Base-by-base conservation (phyloP, 1,140 invertebrate genomes). In the Chlorops oryzae region DNA sequence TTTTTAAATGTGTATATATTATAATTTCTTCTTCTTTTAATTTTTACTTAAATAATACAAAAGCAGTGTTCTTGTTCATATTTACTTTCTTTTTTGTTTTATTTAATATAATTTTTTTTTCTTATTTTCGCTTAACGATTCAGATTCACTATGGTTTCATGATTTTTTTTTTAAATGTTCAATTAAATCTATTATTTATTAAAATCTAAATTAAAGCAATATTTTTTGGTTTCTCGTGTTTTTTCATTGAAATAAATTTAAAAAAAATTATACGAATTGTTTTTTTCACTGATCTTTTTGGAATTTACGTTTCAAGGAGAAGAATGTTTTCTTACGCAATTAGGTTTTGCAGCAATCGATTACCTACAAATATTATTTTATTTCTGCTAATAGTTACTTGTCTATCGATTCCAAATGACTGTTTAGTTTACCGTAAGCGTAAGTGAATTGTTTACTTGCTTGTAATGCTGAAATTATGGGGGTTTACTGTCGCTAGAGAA, bases 41-140 rank as follows among this genome's bases (percentile, higher is more conserved):
- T 44, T 63, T 66, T 57, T 62, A 59, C 56, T 66, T 66, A 62
- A 66, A 63, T 59, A 63, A 66, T 64, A 64, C 53, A 65, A 65
- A 64, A 65, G 59, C 62, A 65, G 62, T 65, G 53, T 64, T 65
- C 64, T 57, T 58, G 59, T 59, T 58, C n/a, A n/a, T n/a, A n/a
- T 64, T 50, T 39, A 47, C 62, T 44, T 38, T 38, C n/a, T 32
- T 32, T 32, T 32, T 7, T 32, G 45, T 59, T 47, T 65, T 62
- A 57, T 60, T 65, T 54, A 55, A 57, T 57, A 63, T 52, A 40
- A 39, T 28, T 49, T 22, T 49, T 43, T 53, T 37, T 54, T 53
- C n/a, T n/a, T n/a, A n/a, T n/a, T n/a, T n/a, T n/a, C n/a, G n/a
- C n/a, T n/a, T n/a, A n/a, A n/a, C n/a, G n/a, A n/a, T n/a, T n/a